phyloP scores from a whole-genome alignment of 2,113 vertebrate species.

The Pagrus major region DNA sequence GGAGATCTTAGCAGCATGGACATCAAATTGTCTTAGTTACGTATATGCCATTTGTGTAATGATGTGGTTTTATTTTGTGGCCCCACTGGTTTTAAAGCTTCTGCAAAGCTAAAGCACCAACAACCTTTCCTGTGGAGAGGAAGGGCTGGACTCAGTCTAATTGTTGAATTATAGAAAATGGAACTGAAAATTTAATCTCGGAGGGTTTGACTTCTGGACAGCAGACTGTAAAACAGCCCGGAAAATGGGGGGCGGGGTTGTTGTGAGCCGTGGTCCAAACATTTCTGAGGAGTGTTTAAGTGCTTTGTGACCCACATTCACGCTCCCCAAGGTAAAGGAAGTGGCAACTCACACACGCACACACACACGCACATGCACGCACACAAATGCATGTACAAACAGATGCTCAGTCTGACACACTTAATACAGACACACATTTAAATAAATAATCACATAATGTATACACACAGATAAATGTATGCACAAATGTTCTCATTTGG shows the following conservation, averaged over 20 bases:
- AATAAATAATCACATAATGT: neutral
- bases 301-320: constrained; percentile 75
- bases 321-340: constrained; percentile 68
- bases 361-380: neutral
- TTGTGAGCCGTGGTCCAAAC: constrained; percentile 13
- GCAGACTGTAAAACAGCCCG: constrained; percentile 50
- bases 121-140: constrained; percentile 38
- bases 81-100: neutral
- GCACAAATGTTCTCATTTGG: neutral
- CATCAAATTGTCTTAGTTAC: neutral
- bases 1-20: neutral
- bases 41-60: neutral
- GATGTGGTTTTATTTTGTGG: neutral
- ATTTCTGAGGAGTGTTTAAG: constrained; percentile 71
- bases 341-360: constrained; percentile 12
- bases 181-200: constrained; percentile 68
- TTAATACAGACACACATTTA: constrained; percentile 20
- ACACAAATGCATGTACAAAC: neutral
- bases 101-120: constrained; percentile 22
- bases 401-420: constrained; percentile 29
- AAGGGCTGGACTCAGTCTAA: constrained; percentile 46
- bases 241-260: constrained; percentile 20
- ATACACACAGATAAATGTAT: neutral
- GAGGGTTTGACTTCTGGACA: constrained; percentile 48
- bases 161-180: constrained; percentile 74